Percentiles rank a stretch among this genome's conserved stretches.
Conservation (phyloP, 2,113 vertebrate genomes). For the Leucopternis melanops region DNA sequence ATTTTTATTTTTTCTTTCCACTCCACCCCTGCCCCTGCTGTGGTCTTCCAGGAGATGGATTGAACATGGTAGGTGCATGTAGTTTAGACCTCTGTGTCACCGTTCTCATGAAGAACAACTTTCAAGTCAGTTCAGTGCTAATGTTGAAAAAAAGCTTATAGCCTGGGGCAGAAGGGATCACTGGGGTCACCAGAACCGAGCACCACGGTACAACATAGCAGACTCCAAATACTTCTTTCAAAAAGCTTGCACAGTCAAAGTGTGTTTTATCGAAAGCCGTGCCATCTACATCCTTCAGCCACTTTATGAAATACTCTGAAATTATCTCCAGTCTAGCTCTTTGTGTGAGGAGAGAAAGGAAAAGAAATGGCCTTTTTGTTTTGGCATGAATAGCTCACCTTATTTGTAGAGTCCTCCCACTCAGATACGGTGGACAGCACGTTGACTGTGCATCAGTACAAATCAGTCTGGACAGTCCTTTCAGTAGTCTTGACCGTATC, state of each 20-base stretch:
- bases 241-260: neutral
- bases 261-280: neutral
- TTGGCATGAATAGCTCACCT: neutral
- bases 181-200: neutral
- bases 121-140: neutral
- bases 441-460: neutral
- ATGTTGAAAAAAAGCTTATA: neutral
- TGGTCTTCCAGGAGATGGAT: neutral
- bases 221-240: neutral
- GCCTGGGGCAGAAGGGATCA: neutral
- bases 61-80: fast-evolving
- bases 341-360: neutral
- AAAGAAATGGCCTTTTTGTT: neutral
- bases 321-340: neutral
- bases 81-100: neutral
- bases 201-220: neutral
- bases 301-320: neutral
- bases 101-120: neutral
- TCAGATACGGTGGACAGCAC: fast-evolving
- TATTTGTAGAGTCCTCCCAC: neutral
- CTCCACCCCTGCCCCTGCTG: fast-evolving
- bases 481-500: fast-evolving
- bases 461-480: fast-evolving
- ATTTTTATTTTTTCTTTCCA: neutral
- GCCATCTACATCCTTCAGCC: neutral